Evolutionary conservation across 2,797 vertebrate species (phyloP).

Genomic region (Acipenser transmontanus): DNA sequence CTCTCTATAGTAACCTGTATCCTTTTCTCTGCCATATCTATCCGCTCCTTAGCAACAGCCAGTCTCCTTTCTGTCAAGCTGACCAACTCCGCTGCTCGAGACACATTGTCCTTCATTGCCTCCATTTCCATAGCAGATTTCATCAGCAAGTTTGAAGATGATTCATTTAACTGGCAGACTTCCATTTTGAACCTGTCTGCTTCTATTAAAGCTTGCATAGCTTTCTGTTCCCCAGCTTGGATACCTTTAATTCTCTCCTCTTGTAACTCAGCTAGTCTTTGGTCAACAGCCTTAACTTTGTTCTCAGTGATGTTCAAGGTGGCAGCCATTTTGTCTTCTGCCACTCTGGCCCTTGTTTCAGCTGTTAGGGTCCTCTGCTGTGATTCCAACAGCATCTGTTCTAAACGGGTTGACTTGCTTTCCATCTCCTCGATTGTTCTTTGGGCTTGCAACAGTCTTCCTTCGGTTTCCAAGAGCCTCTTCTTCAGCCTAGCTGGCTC

Average conservation of each 20-base stretch:
- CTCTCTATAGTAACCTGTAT: slow-evolving; percentile 45
- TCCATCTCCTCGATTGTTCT: too few relatives aligned
- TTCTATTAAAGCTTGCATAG: slow-evolving; percentile 29
- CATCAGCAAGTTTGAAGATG: slow-evolving; percentile 38
- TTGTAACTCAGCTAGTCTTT: slow-evolving; percentile 8
- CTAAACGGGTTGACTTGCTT: slow-evolving; percentile 25
- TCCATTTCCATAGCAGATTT: slow-evolving; percentile 43
- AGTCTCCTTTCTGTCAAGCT: slow-evolving; percentile 42
- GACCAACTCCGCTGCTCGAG: slow-evolving; percentile 39
- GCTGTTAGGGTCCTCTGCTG: slow-evolving; percentile 22
- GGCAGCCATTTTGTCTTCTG: slow-evolving; percentile 14
- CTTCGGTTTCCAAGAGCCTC: too few relatives aligned
- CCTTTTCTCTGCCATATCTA: slow-evolving; percentile 42
- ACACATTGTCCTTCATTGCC: slow-evolving; percentile 38
- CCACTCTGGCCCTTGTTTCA: slow-evolving; percentile 15
- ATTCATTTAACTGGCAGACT: slow-evolving; percentile 23
- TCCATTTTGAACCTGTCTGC: slow-evolving; percentile 19
- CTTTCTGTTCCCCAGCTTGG: slow-evolving; percentile 43
- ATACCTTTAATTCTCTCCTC: slow-evolving; percentile 15
- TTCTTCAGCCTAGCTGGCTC: too few relatives aligned
- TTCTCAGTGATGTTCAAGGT: slow-evolving; percentile 8
- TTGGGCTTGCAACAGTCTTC: too few relatives aligned
- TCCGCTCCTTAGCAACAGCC: slow-evolving; percentile 35
- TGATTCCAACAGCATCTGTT: slow-evolving; percentile 34
- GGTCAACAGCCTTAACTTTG: background rate